A percentile compares a stretch with the other conserved stretches of the same genome.
phyloP scores from a whole-genome alignment of 1,140 invertebrate species.

The Ruditapes philippinarum region DNA sequence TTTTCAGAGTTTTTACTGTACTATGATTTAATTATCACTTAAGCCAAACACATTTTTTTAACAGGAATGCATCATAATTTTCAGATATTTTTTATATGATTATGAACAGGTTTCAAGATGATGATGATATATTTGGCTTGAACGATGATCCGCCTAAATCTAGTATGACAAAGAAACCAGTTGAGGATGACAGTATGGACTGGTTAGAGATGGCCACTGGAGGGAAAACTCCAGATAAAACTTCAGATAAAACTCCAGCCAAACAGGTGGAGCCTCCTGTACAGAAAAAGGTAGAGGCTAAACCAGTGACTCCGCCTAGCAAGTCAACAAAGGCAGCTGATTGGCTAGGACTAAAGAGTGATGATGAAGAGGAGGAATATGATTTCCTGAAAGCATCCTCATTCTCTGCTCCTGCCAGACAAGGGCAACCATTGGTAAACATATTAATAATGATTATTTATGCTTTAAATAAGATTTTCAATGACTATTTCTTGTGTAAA shows the following conservation, averaged over 20 bases:
- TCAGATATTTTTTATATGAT: no score
- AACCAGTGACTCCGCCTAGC: slow-evolving; percentile 24
- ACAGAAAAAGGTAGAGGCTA: slow-evolving; percentile 11
- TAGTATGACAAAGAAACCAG: slow-evolving; percentile 17
- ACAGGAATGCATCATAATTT: no score
- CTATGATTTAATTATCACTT: not conserved
- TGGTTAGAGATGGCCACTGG: slow-evolving; percentile 73
- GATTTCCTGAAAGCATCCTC: slow-evolving; percentile 57
- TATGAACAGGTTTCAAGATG: slow-evolving; percentile 79
- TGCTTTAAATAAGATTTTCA: no score
- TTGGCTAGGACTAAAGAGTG: slow-evolving; percentile 76
- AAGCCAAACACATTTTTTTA: no score
- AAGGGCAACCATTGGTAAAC: slow-evolving; percentile 19
- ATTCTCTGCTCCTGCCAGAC: slow-evolving; percentile 48
- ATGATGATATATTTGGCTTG: slow-evolving; percentile 78
- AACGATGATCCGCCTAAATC: slow-evolving; percentile 63
- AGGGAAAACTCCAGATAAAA: slow-evolving; percentile 38
- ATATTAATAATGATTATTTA: not conserved
- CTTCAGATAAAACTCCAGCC: slow-evolving; percentile 21
- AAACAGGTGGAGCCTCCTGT: not conserved
- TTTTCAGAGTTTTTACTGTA: not conserved
- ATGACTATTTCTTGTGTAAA: no score
- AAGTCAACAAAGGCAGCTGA: slow-evolving; percentile 56
- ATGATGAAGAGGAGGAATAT: slow-evolving; percentile 71
- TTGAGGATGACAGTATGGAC: slow-evolving; percentile 70